These are phyloP conservation scores for Oasisia sp. DNA, from an alignment of 2,888 invertebrate species.

Conservation along the genomic window DNA sequence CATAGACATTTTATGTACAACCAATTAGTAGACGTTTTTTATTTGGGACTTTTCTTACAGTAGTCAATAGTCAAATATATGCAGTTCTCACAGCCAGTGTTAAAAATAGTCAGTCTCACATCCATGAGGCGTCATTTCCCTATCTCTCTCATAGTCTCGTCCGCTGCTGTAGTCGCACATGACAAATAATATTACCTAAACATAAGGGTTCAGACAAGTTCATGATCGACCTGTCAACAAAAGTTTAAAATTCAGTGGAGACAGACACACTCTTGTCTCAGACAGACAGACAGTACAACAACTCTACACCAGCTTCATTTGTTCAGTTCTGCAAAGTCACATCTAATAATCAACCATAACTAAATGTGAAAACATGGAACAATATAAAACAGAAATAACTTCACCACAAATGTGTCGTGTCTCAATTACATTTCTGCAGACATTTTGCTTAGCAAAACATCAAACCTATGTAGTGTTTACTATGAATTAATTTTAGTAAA, in stretches of 20 bases:
- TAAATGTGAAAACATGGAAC: background rate
- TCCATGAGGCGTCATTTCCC: background rate
- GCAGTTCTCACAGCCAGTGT: background rate
- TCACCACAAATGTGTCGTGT: too few relatives aligned
- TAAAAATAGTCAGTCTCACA: background rate
- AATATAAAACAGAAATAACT: background rate
- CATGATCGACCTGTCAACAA: too few relatives aligned
- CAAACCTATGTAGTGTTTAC: too few relatives aligned
- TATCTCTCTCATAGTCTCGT: background rate
- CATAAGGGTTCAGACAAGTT: background rate
- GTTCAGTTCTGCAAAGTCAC: background rate
- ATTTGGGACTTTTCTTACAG: slow-evolving; percentile 2
- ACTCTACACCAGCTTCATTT: background rate
- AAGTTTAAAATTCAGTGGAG: too few relatives aligned
- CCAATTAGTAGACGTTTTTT: background rate
- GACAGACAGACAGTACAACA: background rate
- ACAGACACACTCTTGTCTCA: too few relatives aligned
- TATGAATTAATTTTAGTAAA: too few relatives aligned
- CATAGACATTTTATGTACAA: background rate
- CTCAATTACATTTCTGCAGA: too few relatives aligned
- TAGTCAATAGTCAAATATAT: slow-evolving; percentile 7
- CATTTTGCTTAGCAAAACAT: too few relatives aligned
- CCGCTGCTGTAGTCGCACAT: background rate
- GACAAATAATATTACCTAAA: background rate
- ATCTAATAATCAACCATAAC: background rate